Percentiles rank a stretch among this genome's conserved stretches.
These are phyloP conservation scores for Platycheirus albimanus DNA, from an alignment of 2,888 invertebrate species.

Conservation along the genomic window DNA sequence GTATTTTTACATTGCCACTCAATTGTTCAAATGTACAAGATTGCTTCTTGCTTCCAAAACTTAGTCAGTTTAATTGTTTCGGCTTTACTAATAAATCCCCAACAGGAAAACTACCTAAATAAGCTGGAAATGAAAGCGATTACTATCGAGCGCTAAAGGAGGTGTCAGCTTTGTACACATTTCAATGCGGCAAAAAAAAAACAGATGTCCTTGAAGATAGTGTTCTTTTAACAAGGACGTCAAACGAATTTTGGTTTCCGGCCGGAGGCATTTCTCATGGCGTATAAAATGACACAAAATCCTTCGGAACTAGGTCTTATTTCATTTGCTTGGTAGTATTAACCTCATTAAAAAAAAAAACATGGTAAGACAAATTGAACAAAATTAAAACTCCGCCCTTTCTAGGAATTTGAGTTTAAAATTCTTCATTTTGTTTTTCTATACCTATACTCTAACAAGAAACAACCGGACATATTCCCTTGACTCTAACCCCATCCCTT, in stretches of 20 bases:
- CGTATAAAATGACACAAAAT: background rate
- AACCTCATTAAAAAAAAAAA: too few species aligned
- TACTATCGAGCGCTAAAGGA: too few species aligned
- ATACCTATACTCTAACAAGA: too few species aligned
- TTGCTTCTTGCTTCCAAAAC: too few species aligned
- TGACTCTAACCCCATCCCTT: background rate
- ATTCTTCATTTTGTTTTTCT: background rate
- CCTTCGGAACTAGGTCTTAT: background rate
- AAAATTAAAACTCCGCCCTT: constrained; percentile 51
- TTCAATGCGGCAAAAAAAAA: constrained; percentile 3
- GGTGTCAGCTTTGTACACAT: background rate
- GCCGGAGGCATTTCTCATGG: background rate
- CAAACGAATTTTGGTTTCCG: constrained; percentile 1
- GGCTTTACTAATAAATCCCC: too few species aligned
- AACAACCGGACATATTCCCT: background rate
- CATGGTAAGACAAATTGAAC: background rate
- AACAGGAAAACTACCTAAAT: too few species aligned
- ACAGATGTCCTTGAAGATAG: constrained; percentile 9
- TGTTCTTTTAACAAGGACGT: constrained; percentile 3
- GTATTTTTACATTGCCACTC: too few species aligned
- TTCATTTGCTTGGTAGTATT: background rate
- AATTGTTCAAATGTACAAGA: too few species aligned
- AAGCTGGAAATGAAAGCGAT: too few species aligned
- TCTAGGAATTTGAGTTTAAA: constrained; percentile 17
- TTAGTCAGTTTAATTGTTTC: too few species aligned